Evolutionary conservation across 2,113 vertebrate genomes (phyloP), one percentile per base, ranked within the genome.

Genomic region (Pitta sordida): DNA sequence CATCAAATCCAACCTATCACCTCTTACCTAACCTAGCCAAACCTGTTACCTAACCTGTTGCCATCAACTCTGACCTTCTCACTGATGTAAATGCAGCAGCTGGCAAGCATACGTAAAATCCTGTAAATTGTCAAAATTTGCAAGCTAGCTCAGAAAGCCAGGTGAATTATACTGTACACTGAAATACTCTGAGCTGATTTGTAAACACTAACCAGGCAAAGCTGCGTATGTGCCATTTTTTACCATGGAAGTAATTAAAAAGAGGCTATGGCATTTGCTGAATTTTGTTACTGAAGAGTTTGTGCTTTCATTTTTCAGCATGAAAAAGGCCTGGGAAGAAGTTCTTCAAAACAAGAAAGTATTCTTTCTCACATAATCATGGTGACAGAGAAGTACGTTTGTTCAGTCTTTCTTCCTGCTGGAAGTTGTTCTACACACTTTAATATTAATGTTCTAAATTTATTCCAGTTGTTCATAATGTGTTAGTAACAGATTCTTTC

Each of bases 281-380:
- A 58, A 62, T 12, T 41, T 17, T 43, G 10, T 71, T 82, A 73
- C 27, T 2, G 2, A 78, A 46, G 17, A 62, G 22, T 44, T 60
- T 2, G 0, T 60, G 14, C 15, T 81, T 88, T 71, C 18, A 71
- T 49, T 82, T 86, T 71, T 82, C 65, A 86, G n/a, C 39, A 84
- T 1, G 8, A n/a, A n/a, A n/a, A n/a, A n/a, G n/a, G n/a, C n/a
- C n/a, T n/a, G 76, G 55, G 81, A 92, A 88, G 39, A 83, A 74
- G 8, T 62, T 63, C n/a, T 52, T 84, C 34, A 78, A 65, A 91
- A 62, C 44, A 68, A 29, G 48, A 70, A 67, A 36, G 11, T 46
- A 58, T 37, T 44, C 23, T 75, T 93, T 93, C 83, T 83, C 92
- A 90, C 63, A 63, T 91, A 81, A 86, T 74, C 76, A 86, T 70